Conservation (phyloP, 1,140 invertebrate genomes). For the Pseudomyrmex dendroicus region DNA sequence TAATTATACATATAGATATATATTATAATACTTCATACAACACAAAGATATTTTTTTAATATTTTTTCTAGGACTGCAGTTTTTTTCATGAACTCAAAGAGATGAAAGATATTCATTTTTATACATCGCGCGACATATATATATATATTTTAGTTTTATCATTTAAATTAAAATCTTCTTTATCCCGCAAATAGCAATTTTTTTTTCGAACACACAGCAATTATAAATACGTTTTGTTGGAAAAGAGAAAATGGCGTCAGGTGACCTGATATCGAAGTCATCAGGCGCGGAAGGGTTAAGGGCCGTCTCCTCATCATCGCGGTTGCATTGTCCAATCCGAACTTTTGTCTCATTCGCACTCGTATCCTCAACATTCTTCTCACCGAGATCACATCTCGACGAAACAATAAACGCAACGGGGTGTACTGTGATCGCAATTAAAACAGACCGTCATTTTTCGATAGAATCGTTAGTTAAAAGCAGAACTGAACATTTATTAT, state of each 20-base stretch:
- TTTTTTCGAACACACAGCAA: not conserved
- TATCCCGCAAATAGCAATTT: not conserved
- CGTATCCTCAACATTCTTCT: slow-evolving; percentile 17
- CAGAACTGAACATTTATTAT: not conserved
- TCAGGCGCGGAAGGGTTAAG: slow-evolving; percentile 51
- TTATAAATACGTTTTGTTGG: slow-evolving; percentile 17
- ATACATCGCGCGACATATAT: too few species aligned
- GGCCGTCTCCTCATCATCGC: slow-evolving; percentile 33
- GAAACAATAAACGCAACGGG: slow-evolving; percentile 60
- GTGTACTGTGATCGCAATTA: slow-evolving; percentile 33
- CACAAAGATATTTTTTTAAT: not conserved
- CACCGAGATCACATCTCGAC: slow-evolving; percentile 23
- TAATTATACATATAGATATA: too few species aligned
- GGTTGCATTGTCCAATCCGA: slow-evolving; percentile 54
- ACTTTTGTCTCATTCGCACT: slow-evolving; percentile 34
- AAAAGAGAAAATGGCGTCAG: not conserved
- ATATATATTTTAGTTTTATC: not conserved
- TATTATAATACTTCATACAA: too few species aligned
- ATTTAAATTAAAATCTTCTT: not conserved
- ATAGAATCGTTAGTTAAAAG: slow-evolving; percentile 43
- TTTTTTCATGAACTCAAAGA: too few species aligned
- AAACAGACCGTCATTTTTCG: slow-evolving; percentile 43
- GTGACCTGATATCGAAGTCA: slow-evolving; percentile 35
- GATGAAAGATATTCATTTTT: slow-evolving; percentile 11
- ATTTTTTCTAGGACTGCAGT: not conserved